Base-by-base conservation (phyloP, 2,888 invertebrate genomes). In the Lacanobia wlatinum region DNA sequence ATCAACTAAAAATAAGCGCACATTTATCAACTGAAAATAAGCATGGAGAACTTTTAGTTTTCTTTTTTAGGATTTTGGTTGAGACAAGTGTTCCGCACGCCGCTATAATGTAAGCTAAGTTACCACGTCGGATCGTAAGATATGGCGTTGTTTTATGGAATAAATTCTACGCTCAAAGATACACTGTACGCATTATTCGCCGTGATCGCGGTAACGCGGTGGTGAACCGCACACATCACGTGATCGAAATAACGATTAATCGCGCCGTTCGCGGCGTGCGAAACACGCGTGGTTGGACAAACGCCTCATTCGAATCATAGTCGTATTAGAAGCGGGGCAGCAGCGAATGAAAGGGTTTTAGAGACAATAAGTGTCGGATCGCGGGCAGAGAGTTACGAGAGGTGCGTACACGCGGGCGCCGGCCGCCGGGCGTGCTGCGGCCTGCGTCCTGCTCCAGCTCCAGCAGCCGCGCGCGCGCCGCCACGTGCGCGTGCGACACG, bases 381-480 rank as follows among this genome's bases (percentile, higher is more conserved):
- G 70, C 40, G 53, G 72, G 68, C 65, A 61, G 65, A 61, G 65
- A 64, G 75, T 83, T 64, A 69, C 76, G 68, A 61, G 81, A 66
- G 23, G 43, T 76, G 83, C 88, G 89, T 91, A 90, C 90, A 76
- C 89, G 90, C 83, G 91, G 92, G 75, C 90, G 91, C 70, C 91
- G 89, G 80, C 92, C 93, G 89, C 94, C 94, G 78, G 96, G 96
- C 91, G 96, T 96, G 93, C 96, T 95, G 91, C 96, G 94, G 84
- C 96, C 96, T 87, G 93, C 93, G 91, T 94, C 95, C 88, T 93
- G 95, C 92, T 96, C 96, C 88, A 93, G 92, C 87, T 96, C 96
- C 85, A 96, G 93, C 82, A 96, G 94, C 23, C 95, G 93, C 84
- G 96, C 95, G 73, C 95, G 94, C 87, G 92, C 92, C 84, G 92